A percentile compares a stretch with the other conserved stretches of the same genome.
phyloP scores from a whole-genome alignment of 1,140 invertebrate genomes.

The Polypedilum pembai region DNA sequence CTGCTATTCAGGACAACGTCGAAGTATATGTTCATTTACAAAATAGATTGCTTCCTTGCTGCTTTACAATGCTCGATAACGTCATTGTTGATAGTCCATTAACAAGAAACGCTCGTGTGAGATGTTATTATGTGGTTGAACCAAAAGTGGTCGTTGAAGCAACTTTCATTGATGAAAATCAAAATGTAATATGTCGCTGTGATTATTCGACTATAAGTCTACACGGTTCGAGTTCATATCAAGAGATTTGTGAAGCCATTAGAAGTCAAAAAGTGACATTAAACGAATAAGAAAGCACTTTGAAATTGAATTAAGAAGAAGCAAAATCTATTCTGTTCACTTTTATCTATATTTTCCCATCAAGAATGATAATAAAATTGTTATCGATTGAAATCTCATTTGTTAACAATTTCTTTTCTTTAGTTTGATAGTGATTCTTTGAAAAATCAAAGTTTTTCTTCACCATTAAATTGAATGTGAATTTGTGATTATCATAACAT shows the following conservation, averaged over 20 bases:
- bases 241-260: neutral
- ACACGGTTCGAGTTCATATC: neutral
- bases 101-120: neutral
- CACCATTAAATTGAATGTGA: too few species aligned
- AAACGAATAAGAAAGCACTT: neutral
- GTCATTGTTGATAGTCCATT: conserved; percentile 10
- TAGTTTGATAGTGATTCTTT: too few species aligned
- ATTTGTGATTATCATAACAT: too few species aligned
- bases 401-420: too few species aligned
- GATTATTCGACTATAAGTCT: neutral
- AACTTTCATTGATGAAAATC: neutral
- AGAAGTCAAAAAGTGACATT: neutral
- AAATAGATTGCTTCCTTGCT: neutral
- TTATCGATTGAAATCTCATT: too few species aligned
- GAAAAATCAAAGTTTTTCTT: too few species aligned
- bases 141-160: neutral
- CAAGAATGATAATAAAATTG: too few species aligned
- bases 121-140: conserved; percentile 8
- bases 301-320: too few species aligned
- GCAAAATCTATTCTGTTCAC: too few species aligned
- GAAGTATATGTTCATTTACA: neutral
- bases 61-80: neutral
- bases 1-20: neutral
- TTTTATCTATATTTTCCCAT: too few species aligned
- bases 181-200: neutral